Evolutionary conservation across 1,140 invertebrate species (phyloP).

Genomic region (Dreissena rostriformis): DNA sequence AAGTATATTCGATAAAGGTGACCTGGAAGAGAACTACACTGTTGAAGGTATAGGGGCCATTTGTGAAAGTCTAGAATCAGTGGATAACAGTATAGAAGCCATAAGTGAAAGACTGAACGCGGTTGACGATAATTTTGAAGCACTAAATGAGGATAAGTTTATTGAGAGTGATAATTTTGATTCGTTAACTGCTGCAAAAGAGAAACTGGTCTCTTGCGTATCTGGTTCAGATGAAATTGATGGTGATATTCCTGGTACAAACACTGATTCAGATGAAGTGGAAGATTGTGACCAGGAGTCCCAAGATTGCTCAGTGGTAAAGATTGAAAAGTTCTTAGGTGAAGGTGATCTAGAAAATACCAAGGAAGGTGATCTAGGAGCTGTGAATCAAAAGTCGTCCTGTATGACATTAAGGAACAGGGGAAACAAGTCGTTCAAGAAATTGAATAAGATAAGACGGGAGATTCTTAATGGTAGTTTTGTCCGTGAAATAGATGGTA

Average conservation of each 20-base stretch:
- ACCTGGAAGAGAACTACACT: background rate
- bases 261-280: conserved; percentile 29
- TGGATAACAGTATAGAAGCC: conserved; percentile 3
- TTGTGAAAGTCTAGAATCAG: background rate
- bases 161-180: background rate
- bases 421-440: conserved; percentile 51
- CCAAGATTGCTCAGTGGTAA: conserved; percentile 30
- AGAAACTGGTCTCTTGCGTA: background rate
- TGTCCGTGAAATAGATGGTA: conserved; percentile 32
- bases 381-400: conserved; percentile 29
- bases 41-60: conserved; percentile 1
- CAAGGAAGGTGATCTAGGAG: background rate
- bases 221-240: conserved; percentile 44
- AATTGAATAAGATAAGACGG: conserved; percentile 36
- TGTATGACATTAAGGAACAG: conserved; percentile 51
- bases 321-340: conserved; percentile 28
- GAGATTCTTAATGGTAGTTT: conserved; percentile 39
- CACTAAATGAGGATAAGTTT: background rate
- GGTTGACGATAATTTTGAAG: background rate
- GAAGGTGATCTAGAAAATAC: background rate
- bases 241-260: conserved; percentile 44
- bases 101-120: conserved; percentile 6
- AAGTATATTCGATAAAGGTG: conserved; percentile 6
- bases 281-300: conserved; percentile 1
- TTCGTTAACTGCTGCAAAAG: background rate